phyloP scores from a whole-genome alignment of 1,140 invertebrate species.

The Ostrea edulis region DNA sequence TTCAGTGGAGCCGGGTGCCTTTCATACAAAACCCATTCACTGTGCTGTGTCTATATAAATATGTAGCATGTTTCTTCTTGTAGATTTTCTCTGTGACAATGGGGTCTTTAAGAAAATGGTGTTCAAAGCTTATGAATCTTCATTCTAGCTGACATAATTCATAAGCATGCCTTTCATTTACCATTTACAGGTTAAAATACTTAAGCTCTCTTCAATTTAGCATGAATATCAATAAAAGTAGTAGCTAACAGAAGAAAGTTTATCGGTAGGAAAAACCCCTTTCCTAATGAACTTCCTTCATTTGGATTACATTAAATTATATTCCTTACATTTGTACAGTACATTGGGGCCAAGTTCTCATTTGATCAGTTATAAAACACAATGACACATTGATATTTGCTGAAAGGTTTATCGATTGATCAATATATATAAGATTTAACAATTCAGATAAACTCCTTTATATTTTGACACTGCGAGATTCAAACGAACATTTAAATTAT shows the following conservation, averaged over 20 bases:
- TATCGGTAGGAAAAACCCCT: not conserved
- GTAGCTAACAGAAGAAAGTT: not conserved
- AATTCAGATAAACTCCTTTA: constrained; percentile 23
- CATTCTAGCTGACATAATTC: not conserved
- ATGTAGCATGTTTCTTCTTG: constrained; percentile 24
- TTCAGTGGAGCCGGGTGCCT: not conserved
- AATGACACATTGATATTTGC: not conserved
- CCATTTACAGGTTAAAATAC: not conserved
- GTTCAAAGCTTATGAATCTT: not conserved
- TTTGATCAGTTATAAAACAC: not conserved
- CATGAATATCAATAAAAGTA: not conserved
- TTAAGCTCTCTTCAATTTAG: not conserved
- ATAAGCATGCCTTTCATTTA: not conserved
- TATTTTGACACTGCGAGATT: not conserved
- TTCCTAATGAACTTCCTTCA: not conserved
- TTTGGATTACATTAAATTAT: not conserved
- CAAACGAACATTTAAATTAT: not conserved
- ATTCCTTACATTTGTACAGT: not conserved
- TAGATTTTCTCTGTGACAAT: not conserved
- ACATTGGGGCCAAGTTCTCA: not conserved
- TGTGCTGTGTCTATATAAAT: not conserved
- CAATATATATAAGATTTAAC: not conserved
- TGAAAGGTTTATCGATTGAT: constrained; percentile 25
- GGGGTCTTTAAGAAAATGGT: not conserved
- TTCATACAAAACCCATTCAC: not conserved